Base-by-base conservation (phyloP, 2,888 invertebrate species). In the Blastobasis lacticolella region DNA sequence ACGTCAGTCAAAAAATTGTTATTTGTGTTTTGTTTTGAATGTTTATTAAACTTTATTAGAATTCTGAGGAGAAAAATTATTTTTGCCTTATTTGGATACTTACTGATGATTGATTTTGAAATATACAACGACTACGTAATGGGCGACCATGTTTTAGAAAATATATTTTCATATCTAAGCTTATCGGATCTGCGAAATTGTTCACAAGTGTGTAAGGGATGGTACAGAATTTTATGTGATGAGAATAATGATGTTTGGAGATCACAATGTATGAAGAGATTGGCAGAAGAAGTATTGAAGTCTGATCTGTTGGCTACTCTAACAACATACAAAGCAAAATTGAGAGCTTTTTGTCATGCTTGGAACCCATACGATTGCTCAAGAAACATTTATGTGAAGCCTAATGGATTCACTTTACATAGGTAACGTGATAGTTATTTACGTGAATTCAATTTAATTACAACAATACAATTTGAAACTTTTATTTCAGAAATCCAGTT, bases 321-420 rank as follows among this genome's bases (percentile, higher is more conserved):
- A 61, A 92, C 94, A 52, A 95, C 97, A 5, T 97, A 95, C 75
- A 98, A 97, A 89, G 93, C 96, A 37, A 98, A 98, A 89, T 89
- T 99, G 59, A 91, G 96, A 68, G 98, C 99, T 9, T 97, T 94
- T 81, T 94, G 94, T 75, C 96, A 97, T 83, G 95, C 98, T 0
- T 99, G 99, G 99, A 99, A 97, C 82, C 96, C 97, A 7, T 94
- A 95, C 76, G 99, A 99, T 80, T 97, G 98, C 78, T 99, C 98
- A 49, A 92, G 97, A 74, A 98, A 99, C 88, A 95, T 98, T 75
- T 98, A 96, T 79, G 94, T 99, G 51, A 98, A 97, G 88, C 94
- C 96, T 37, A 98, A 97, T 88, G 98, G 97, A 59, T 99, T 99
- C 78, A 99, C 99, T 23, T 89, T 99, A 67, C 99, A 99, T 89